These are phyloP conservation scores for Ciconia stormi DNA, from an alignment of 2,113 vertebrate genomes.

Conservation along the genomic window DNA sequence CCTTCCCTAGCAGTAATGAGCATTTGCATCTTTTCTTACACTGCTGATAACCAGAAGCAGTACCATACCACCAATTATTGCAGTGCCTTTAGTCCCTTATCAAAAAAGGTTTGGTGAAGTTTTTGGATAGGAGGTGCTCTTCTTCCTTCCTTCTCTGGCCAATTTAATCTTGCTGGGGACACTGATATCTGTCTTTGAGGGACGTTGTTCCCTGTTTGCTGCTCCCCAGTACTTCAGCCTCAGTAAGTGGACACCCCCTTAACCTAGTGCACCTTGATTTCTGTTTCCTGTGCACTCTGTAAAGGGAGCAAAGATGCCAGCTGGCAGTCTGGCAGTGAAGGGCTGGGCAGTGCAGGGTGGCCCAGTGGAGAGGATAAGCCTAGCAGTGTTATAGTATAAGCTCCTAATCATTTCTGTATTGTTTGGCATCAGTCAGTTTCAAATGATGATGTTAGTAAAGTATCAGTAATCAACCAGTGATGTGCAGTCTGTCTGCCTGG, in stretches of 20 bases:
- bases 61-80: not conserved
- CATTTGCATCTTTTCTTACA: not conserved
- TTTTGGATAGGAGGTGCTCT: not conserved
- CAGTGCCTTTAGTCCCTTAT: not conserved
- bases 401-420: not conserved
- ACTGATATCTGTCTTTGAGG: not conserved
- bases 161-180: not conserved
- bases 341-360: not conserved
- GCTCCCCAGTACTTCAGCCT: not conserved
- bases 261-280: not conserved
- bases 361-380: not conserved
- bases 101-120: not conserved
- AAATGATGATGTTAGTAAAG: not conserved
- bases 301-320: not conserved
- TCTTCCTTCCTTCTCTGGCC: not conserved
- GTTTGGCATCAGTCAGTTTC: not conserved
- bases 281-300: not conserved
- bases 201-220: not conserved
- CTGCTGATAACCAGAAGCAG: not conserved
- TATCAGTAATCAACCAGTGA: not conserved
- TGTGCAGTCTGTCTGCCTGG: not conserved
- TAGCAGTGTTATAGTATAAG: accelerated
- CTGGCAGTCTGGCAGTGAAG: not conserved
- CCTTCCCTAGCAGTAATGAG: not conserved
- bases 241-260: not conserved